phyloP scores from a whole-genome alignment of 2,113 vertebrate genomes.

The Fregata magnificens region DNA sequence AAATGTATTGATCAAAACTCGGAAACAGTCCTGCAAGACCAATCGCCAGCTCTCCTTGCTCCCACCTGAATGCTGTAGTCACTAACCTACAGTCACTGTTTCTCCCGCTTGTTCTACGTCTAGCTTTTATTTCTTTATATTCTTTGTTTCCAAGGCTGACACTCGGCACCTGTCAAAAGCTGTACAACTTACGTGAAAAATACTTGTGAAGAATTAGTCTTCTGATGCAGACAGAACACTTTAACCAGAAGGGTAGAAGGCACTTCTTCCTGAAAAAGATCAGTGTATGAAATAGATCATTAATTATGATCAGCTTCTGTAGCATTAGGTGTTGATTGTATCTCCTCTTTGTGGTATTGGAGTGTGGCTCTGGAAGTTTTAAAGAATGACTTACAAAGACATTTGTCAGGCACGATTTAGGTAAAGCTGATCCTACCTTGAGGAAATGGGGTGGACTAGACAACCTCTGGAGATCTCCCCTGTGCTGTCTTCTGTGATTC shows the following conservation, averaged over 20 bases:
- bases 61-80: background rate
- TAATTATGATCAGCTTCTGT: background rate
- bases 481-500: background rate
- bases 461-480: background rate
- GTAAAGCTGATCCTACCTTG: background rate
- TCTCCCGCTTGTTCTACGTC: background rate
- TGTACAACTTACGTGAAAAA: background rate
- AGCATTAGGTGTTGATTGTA: background rate
- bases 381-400: background rate
- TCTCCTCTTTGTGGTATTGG: background rate
- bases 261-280: background rate
- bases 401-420: background rate
- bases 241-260: background rate
- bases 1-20: background rate
- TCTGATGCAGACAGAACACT: background rate
- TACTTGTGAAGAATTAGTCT: background rate
- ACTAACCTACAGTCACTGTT: background rate
- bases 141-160: background rate
- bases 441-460: background rate
- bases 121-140: background rate
- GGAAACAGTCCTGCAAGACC: background rate
- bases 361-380: background rate
- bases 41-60: background rate
- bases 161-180: background rate
- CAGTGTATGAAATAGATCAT: background rate